A percentile compares a stretch with the other conserved stretches of the same genome.
These are phyloP conservation scores for Phania funesta DNA, from an alignment of 2,888 invertebrate genomes.

Conservation along the genomic window DNA sequence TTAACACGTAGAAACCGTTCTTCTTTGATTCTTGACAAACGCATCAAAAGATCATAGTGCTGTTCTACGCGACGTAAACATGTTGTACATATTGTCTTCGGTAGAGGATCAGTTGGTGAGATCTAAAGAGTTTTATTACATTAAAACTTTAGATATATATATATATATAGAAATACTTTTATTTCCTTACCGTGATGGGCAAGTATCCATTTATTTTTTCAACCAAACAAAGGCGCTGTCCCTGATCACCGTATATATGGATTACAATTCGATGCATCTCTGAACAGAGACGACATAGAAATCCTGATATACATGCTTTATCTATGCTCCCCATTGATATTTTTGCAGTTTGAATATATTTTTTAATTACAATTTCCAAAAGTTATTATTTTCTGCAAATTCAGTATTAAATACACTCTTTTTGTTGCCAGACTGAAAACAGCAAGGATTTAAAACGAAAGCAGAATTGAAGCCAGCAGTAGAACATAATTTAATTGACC, in stretches of 20 bases:
- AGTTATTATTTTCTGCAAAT: not conserved
- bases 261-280: conserved; percentile 91
- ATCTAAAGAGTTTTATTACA: conserved; percentile 80
- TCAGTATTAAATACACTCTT: not conserved
- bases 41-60: conserved; percentile 80
- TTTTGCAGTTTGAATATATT: not conserved
- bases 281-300: conserved; percentile 91
- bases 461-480: not conserved
- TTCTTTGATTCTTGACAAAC: conserved; percentile 76
- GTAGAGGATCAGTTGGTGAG: conserved; percentile 84
- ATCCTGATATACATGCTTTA: conserved; percentile 89
- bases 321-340: conserved; percentile 89
- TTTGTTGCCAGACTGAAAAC: conserved; percentile 24
- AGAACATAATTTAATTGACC: not conserved
- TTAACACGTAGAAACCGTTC: conserved; percentile 71
- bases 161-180: not conserved
- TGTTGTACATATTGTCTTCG: conserved; percentile 85
- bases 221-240: conserved; percentile 86
- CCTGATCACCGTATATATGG: conserved; percentile 91
- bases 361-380: not conserved
- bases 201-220: conserved; percentile 90
- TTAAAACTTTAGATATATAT: not conserved
- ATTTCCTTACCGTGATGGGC: conserved; percentile 87
- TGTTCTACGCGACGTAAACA: conserved; percentile 84
- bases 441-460: conserved; percentile 6